Base-by-base conservation (phyloP, 2,113 vertebrate genomes). In the Seriola aureovittata region DNA sequence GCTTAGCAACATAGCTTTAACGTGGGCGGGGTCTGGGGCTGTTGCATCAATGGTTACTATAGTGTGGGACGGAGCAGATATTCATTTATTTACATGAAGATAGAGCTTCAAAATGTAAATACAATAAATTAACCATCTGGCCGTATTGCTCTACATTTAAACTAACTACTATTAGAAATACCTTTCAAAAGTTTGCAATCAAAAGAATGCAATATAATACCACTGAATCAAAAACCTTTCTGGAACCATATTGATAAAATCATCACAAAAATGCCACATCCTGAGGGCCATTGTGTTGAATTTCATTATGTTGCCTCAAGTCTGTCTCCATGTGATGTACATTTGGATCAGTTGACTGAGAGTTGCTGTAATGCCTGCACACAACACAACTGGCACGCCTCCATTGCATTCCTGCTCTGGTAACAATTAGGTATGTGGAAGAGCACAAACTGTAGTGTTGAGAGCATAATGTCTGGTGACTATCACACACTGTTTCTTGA, bases 391-490 rank as follows among this genome's bases (percentile, higher is more conserved):
- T 40, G 48, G 32, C 57, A 42, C 0, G 8, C 21, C 46, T 57
- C 34, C 44, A n/a, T 8, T 63, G 62, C 64, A 73, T 82, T 72
- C 63, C 25, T 75, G 58, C 69, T 71, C 65, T 62, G 25, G 1
- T 55, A 60, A 81, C 76, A 83, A 63, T 82, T 65, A 70, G 75
- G 69, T 64, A 50, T 84, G 40, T 81, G 75, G 59, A 82, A 58
- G 54, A 88, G 72, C 64, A 87, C 59, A 69, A 71, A 77, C 75
- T 80, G 58, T 6, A 67, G 72, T 46, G 58, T 74, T 54, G 64
- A 66, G 71, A 76, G 73, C 70, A 55, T 6, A 52, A 67, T n/a
- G 80, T 92, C 89, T 91, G 89, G 84, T 92, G 91, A 93, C 88
- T 83, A 73, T 84, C 80, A 90, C 89, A 84, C 75, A 79, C 67